These are phyloP conservation scores for Proterorhinus semilunaris DNA, from an alignment of 2,113 vertebrate genomes.

Conservation along the genomic window DNA sequence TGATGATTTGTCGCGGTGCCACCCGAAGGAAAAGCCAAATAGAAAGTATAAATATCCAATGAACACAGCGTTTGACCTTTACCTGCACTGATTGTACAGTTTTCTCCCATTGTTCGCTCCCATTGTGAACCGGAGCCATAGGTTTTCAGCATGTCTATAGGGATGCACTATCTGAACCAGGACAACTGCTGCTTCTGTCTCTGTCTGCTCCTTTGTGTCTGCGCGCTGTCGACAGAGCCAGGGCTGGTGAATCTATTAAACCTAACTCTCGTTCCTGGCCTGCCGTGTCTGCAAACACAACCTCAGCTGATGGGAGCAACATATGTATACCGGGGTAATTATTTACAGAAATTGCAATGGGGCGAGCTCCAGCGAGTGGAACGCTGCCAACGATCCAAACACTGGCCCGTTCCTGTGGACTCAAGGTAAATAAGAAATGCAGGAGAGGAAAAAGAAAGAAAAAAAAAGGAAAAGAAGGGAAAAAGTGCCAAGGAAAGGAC, in stretches of 20 bases:
- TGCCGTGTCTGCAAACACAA: conserved; percentile 45
- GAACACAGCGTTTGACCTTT: neutral
- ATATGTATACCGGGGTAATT: conserved; percentile 50
- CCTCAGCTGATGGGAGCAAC: conserved; percentile 43
- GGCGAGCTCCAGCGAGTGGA: conserved; percentile 40
- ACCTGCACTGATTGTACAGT: neutral
- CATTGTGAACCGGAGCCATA: neutral
- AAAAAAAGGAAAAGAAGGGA: too few relatives aligned
- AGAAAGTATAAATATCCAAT: neutral
- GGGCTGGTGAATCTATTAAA: conserved; percentile 45
- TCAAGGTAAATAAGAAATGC: conserved; percentile 46
- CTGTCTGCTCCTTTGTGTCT: conserved; percentile 11
- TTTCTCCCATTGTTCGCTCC: neutral
- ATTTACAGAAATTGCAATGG: conserved; percentile 50
- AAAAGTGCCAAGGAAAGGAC: conserved; percentile 32
- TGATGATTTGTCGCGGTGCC: neutral
- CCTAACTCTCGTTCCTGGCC: conserved; percentile 33
- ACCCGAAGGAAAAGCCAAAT: neutral
- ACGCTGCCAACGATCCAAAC: conserved; percentile 42
- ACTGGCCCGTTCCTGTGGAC: conserved; percentile 29
- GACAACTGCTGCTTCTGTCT: neutral
- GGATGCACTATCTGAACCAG: neutral
- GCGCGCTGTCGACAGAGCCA: conserved; percentile 41
- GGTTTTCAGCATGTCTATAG: neutral
- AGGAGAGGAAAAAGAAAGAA: conserved; percentile 14